Evolutionary conservation across 1,140 invertebrate genomes (phyloP).

Genomic region (Calliopsis andreniformis): DNA sequence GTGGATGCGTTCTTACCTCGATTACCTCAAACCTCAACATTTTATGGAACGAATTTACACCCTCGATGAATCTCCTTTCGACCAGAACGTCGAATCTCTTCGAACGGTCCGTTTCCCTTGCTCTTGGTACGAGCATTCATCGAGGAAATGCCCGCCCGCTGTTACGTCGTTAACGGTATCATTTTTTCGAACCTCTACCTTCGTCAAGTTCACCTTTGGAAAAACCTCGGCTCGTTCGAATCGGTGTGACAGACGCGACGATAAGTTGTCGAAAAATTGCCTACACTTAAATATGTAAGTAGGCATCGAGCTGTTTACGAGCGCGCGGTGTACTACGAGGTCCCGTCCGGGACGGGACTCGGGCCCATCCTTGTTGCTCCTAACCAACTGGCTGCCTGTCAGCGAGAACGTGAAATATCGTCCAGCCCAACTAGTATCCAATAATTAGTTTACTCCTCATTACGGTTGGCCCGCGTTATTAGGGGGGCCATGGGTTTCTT

Average conservation of each 20-base stretch:
- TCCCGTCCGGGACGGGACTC: slow-evolving; percentile 8
- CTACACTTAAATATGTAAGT: slow-evolving; percentile 34
- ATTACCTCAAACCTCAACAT: slow-evolving; percentile 4
- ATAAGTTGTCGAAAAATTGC: slow-evolving; percentile 28
- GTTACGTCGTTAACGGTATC: no score
- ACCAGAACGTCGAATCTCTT: background rate
- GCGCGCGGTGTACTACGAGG: slow-evolving; percentile 31
- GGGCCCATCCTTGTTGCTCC: slow-evolving; percentile 70
- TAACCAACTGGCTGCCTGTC: slow-evolving; percentile 72
- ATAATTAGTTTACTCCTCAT: slow-evolving; percentile 81
- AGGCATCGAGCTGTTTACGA: slow-evolving; percentile 56
- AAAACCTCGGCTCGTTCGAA: no score
- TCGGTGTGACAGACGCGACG: background rate
- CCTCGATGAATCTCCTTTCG: background rate
- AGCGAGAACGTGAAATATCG: slow-evolving; percentile 79
- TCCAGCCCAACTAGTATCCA: slow-evolving; percentile 77
- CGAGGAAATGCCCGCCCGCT: slow-evolving; percentile 22
- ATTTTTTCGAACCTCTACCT: no score
- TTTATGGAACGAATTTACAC: slow-evolving; percentile 22
- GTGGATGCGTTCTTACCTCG: slow-evolving; percentile 29
- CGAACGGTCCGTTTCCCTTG: slow-evolving; percentile 37
- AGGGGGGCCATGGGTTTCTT: slow-evolving; percentile 56
- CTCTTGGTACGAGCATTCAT: slow-evolving; percentile 33
- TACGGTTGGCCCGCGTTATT: slow-evolving; percentile 77
- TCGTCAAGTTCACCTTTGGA: no score